Evolutionary conservation across 2,113 vertebrate species (phyloP).

Genomic region (Choloepus hoffmanni): DNA sequence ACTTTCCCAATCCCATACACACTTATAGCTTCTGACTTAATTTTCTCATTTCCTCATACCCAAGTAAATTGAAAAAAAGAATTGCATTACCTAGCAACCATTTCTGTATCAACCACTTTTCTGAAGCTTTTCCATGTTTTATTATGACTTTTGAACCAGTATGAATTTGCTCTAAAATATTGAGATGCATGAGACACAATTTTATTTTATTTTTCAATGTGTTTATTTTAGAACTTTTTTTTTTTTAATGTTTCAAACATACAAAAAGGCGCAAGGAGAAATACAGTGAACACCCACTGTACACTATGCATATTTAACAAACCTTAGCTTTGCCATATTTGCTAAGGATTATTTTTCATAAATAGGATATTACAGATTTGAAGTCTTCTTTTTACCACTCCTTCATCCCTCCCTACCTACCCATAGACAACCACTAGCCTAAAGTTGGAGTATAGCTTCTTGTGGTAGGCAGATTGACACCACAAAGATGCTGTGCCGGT

Average conservation of each 20-base stretch:
- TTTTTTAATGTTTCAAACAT: not conserved
- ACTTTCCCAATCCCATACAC: not conserved
- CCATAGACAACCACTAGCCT: not conserved
- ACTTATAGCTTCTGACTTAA: not conserved
- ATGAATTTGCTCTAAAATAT: not conserved
- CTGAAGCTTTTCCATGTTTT: not conserved
- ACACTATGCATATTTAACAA: not conserved
- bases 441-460: not conserved
- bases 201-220: not conserved
- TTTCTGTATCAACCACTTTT: not conserved
- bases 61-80: not conserved
- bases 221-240: not conserved
- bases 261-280: not conserved
- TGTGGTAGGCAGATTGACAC: not conserved
- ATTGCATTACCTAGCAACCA: not conserved
- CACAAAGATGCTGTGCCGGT: not conserved
- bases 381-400: not conserved
- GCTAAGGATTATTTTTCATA: constrained; percentile 16
- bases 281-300: not conserved
- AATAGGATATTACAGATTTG: not conserved
- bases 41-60: not conserved
- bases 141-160: not conserved
- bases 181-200: not conserved
- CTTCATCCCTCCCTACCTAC: not conserved
- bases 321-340: not conserved